Percentiles rank a stretch among this genome's conserved stretches.
Evolutionary conservation across 2,888 invertebrate species (phyloP).

Genomic region (Plemyria rubiginata): DNA sequence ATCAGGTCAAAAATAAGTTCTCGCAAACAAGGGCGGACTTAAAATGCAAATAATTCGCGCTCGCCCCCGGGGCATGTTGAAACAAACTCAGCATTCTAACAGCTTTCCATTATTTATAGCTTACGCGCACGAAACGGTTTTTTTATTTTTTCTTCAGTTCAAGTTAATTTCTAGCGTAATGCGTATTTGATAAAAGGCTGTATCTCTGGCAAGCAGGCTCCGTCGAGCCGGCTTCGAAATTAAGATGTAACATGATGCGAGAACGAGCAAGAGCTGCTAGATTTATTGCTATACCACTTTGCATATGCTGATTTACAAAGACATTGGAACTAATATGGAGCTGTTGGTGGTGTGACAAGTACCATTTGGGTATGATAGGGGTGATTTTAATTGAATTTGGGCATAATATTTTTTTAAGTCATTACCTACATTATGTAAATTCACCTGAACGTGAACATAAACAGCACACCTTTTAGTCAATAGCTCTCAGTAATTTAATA

Average conservation of each 20-base stretch:
- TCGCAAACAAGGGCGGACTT: slow-evolving; percentile 73
- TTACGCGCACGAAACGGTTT: slow-evolving; percentile 70
- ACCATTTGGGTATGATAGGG: slow-evolving; percentile 47
- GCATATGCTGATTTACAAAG: slow-evolving; percentile 86
- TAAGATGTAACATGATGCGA: slow-evolving; percentile 86
- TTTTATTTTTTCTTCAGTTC: slow-evolving; percentile 65
- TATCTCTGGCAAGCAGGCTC: slow-evolving; percentile 82
- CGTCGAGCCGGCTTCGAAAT: slow-evolving; percentile 83
- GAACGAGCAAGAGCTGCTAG: slow-evolving; percentile 85
- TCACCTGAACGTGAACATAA: too few relatives aligned
- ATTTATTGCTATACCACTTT: slow-evolving; percentile 86
- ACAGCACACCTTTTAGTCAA: too few relatives aligned
- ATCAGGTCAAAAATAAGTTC: slow-evolving; percentile 62
- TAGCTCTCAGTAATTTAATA: too few relatives aligned
- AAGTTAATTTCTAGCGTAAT: slow-evolving; percentile 83
- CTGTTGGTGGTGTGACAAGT: slow-evolving; percentile 53
- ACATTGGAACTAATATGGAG: slow-evolving; percentile 63
- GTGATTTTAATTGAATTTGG: not conserved
- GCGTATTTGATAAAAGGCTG: slow-evolving; percentile 84
- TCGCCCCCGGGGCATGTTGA: slow-evolving; percentile 78
- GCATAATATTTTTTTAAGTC: too few relatives aligned
- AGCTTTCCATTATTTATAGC: slow-evolving; percentile 80
- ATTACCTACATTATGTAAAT: too few relatives aligned
- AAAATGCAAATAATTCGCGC: slow-evolving; percentile 79
- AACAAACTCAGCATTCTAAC: slow-evolving; percentile 79